Conservation (phyloP, 2,113 vertebrate genomes). For the Crotalus horridus region DNA sequence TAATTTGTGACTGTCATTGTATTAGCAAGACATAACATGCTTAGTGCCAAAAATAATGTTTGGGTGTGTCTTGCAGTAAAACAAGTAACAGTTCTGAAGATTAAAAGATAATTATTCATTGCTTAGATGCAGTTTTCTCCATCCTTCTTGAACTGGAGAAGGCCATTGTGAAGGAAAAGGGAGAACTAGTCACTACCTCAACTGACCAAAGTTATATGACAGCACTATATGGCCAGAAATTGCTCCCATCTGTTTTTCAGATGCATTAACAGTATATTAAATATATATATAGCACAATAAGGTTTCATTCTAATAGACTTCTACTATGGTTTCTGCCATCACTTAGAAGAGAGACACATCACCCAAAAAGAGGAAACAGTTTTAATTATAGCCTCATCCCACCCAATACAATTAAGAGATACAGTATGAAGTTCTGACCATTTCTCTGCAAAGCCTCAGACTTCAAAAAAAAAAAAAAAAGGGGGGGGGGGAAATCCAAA, state of each 20-base stretch:
- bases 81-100: background rate
- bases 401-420: background rate
- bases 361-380: background rate
- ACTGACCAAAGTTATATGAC: background rate
- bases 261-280: background rate
- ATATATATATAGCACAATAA: background rate
- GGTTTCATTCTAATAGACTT: background rate
- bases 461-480: background rate
- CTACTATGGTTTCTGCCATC: background rate
- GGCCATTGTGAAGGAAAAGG: background rate
- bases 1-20: background rate
- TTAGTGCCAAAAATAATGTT: background rate
- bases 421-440: background rate
- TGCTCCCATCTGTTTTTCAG: background rate
- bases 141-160: background rate
- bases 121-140: background rate
- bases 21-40: background rate
- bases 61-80: background rate
- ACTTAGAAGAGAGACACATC: background rate
- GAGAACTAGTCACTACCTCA: background rate
- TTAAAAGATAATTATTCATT: background rate
- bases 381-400: background rate
- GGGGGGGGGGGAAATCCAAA: background rate
- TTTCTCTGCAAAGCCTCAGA: background rate
- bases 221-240: background rate